Conservation (phyloP, 2,113 vertebrate genomes). For the Psittacara wagleri region DNA sequence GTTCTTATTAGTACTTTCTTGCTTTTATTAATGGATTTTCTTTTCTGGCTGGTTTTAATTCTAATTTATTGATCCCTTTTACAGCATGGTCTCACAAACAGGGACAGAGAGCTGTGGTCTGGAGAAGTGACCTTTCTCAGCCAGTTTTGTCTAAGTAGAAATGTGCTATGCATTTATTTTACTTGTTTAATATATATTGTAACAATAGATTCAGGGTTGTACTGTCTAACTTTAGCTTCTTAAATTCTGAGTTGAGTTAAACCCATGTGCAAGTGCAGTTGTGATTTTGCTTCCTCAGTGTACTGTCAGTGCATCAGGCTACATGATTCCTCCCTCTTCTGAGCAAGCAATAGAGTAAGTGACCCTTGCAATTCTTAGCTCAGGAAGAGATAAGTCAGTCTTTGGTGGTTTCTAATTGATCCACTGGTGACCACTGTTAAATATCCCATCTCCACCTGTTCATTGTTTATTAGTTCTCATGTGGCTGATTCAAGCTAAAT, state of each 20-base stretch:
- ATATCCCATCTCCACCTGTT: neutral
- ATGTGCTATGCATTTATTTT: neutral
- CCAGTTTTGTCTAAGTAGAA: neutral
- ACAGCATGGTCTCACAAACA: neutral
- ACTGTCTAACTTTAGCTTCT: neutral
- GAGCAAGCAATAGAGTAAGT: neutral
- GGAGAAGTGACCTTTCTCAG: neutral
- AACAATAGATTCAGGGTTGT: neutral
- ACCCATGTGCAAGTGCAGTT: neutral
- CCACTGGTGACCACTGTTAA: neutral
- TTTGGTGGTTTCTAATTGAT: neutral
- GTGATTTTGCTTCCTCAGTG: neutral
- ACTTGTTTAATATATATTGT: neutral
- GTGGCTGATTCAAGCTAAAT: neutral
- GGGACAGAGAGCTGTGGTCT: neutral
- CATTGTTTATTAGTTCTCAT: accelerated
- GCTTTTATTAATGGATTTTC: neutral
- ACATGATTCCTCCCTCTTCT: neutral
- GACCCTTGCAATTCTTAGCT: neutral
- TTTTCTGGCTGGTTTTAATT: neutral
- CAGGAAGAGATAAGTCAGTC: neutral
- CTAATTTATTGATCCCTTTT: neutral
- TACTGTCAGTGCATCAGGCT: neutral
- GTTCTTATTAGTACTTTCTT: neutral
- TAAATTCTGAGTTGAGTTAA: neutral